phyloP scores from a whole-genome alignment of 2,797 vertebrate genomes.

The Enteromius thamalakanensis region DNA sequence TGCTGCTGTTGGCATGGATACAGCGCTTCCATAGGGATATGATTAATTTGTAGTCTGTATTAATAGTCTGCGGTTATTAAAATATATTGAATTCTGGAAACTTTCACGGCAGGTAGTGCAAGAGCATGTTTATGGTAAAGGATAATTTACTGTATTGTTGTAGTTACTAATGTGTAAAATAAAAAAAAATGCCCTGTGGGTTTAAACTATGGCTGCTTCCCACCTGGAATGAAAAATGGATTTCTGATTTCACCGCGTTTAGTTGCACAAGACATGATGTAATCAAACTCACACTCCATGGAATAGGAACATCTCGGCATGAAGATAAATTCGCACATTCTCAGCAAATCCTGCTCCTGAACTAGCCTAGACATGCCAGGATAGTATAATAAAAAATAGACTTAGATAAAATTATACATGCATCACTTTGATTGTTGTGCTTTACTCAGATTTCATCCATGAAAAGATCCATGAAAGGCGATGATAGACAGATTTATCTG shows the following conservation, averaged over 20 bases:
- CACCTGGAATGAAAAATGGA: constrained; percentile 20
- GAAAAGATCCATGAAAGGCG: not conserved
- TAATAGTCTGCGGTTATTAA: constrained; percentile 23
- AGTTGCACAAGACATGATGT: constrained; percentile 38
- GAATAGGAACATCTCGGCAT: constrained; percentile 25
- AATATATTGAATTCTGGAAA: not conserved
- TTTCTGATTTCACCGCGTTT: constrained; percentile 17
- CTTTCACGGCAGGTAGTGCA: not conserved
- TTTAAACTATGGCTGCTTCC: constrained; percentile 33
- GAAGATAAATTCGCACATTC: not conserved
- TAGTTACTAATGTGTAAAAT: constrained; percentile 28
- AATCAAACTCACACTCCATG: constrained; percentile 31
- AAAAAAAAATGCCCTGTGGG: not conserved
- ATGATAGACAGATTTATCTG: not conserved
- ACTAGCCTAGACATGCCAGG: not conserved
- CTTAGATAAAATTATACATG: not conserved
- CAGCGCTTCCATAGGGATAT: constrained; percentile 17
- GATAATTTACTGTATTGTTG: constrained; percentile 29
- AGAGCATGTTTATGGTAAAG: constrained; percentile 14
- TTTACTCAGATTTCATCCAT: not conserved
- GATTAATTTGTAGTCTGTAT: constrained; percentile 4
- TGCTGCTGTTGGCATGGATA: constrained; percentile 17
- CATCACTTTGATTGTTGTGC: not conserved
- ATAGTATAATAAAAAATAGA: not conserved
- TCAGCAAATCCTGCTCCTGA: not conserved